A percentile compares a stretch with the other conserved stretches of the same genome.
These are phyloP conservation scores for Amia ocellicauda DNA, from an alignment of 2,113 vertebrate species.

Conservation along the genomic window DNA sequence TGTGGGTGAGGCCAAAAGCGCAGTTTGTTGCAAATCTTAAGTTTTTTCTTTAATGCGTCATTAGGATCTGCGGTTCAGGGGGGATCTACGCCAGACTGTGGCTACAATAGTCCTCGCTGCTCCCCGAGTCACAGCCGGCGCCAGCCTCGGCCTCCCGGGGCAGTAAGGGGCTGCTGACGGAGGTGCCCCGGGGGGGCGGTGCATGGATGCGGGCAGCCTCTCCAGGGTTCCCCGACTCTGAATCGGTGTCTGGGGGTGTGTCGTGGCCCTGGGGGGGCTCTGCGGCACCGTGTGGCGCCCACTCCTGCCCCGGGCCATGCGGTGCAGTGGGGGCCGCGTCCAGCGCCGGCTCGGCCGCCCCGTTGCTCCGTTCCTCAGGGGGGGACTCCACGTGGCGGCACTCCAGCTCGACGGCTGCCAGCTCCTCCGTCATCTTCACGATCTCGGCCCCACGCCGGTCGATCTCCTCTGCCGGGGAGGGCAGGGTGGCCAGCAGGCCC, in stretches of 20 bases:
- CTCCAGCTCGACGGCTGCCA: slow-evolving; percentile 43
- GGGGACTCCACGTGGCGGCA: slow-evolving; percentile 40
- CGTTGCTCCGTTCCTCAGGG: slow-evolving; percentile 9
- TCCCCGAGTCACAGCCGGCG: slow-evolving; percentile 29
- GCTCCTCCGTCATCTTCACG: slow-evolving; percentile 54
- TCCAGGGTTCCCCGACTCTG: not conserved
- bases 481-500: slow-evolving; percentile 51
- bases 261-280: slow-evolving; percentile 18
- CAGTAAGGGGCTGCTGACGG: slow-evolving; percentile 5
- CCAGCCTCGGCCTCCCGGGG: slow-evolving; percentile 38
- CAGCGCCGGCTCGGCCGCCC: slow-evolving; percentile 41
- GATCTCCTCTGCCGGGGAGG: slow-evolving; percentile 50
- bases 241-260: not conserved
- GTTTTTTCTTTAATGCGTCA: too few relatives aligned
- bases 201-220: slow-evolving; percentile 20
- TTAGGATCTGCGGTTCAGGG: too few relatives aligned
- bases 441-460: slow-evolving; percentile 56
- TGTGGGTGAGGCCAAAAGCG: too few relatives aligned
- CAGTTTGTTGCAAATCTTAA: too few relatives aligned
- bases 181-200: slow-evolving; percentile 9
- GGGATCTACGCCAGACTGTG: slow-evolving; percentile 48
- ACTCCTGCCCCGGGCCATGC: slow-evolving; percentile 31
- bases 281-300: not conserved
- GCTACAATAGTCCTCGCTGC: slow-evolving; percentile 39
- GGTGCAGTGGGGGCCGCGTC: slow-evolving; percentile 34